A percentile compares a stretch with the other conserved stretches of the same genome.
Evolutionary conservation across 2,888 invertebrate species (phyloP).

Genomic region (Alentia gelatinosa): DNA sequence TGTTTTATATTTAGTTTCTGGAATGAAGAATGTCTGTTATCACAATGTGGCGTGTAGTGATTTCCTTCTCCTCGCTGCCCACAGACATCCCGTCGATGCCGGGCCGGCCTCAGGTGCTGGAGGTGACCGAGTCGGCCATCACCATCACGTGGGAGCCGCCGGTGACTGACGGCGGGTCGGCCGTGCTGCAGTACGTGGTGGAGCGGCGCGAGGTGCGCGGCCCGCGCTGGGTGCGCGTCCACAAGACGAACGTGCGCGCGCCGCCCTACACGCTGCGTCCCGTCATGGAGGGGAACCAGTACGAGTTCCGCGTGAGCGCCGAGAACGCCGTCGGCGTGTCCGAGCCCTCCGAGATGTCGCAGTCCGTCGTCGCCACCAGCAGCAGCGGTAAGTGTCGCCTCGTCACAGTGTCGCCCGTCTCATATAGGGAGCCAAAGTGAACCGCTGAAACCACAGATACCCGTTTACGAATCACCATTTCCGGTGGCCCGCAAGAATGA

Average conservation of each 20-base stretch:
- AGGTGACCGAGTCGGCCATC: conserved; percentile 61
- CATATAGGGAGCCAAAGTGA: too few relatives aligned
- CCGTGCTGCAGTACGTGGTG: conserved; percentile 60
- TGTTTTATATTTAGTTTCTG: too few relatives aligned
- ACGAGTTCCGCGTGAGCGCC: conserved; percentile 93
- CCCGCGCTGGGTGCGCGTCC: conserved; percentile 49
- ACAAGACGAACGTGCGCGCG: conserved; percentile 35
- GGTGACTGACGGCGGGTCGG: conserved; percentile 59
- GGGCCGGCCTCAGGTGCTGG: conserved; percentile 60
- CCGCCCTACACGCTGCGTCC: conserved; percentile 68
- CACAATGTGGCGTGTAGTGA: too few relatives aligned
- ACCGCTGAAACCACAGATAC: too few relatives aligned
- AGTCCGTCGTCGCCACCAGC: conserved; percentile 64
- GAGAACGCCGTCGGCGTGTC: conserved; percentile 95
- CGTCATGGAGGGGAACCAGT: conserved; percentile 93
- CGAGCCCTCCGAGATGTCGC: conserved; percentile 87
- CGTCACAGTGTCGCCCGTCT: too few relatives aligned
- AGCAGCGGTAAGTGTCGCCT: not conserved
- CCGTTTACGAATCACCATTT: too few relatives aligned
- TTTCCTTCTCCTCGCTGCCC: too few relatives aligned
- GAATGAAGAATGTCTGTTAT: too few relatives aligned
- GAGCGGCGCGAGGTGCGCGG: conserved; percentile 61
- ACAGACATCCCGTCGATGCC: conserved; percentile 65
- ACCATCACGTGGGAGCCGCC: conserved; percentile 67
- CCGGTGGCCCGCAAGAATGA: too few relatives aligned